Conservation (phyloP, 2,113 vertebrate genomes). For the Euleptes europaea region DNA sequence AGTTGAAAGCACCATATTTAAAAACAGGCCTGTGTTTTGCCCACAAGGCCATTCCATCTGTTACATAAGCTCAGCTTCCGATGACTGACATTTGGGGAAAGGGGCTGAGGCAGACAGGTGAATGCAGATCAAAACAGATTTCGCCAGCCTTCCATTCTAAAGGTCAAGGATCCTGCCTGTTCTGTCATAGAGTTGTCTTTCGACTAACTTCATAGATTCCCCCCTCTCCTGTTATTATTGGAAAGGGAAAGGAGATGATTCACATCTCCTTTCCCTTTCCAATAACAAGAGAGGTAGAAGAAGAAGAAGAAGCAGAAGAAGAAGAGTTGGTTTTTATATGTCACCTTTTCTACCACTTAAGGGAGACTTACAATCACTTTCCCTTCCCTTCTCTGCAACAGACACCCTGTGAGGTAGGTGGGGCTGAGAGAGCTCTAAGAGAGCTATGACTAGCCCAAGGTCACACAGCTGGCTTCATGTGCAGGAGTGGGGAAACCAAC, state of each 20-base stretch:
- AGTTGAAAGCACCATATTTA: constrained; percentile 50
- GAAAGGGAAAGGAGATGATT: constrained; percentile 5
- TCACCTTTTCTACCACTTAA: no score
- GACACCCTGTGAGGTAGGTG: no score
- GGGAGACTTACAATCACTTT: no score
- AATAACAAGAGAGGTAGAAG: no score
- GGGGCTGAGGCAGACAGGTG: constrained; percentile 71
- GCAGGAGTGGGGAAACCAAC: no score
- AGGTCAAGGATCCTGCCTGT: constrained; percentile 68
- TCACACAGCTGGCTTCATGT: no score
- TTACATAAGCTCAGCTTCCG: constrained; percentile 66
- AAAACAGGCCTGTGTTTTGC: constrained; percentile 47
- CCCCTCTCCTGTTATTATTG: not conserved
- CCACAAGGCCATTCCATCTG: constrained; percentile 61
- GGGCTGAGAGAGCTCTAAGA: no score
- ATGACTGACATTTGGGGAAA: constrained; percentile 75
- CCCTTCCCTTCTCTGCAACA: no score
- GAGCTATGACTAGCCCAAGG: no score
- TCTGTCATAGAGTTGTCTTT: constrained; percentile 42
- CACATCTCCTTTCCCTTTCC: no score
- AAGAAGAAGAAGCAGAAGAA: not conserved
- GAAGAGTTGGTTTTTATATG: no score
- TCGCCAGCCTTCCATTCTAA: constrained; percentile 73
- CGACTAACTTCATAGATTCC: not conserved
- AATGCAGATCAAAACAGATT: constrained; percentile 78